Percentiles rank a stretch among this genome's conserved stretches.
phyloP scores from a whole-genome alignment of 2,888 invertebrate species.

The Neuroscelio doddi region DNA sequence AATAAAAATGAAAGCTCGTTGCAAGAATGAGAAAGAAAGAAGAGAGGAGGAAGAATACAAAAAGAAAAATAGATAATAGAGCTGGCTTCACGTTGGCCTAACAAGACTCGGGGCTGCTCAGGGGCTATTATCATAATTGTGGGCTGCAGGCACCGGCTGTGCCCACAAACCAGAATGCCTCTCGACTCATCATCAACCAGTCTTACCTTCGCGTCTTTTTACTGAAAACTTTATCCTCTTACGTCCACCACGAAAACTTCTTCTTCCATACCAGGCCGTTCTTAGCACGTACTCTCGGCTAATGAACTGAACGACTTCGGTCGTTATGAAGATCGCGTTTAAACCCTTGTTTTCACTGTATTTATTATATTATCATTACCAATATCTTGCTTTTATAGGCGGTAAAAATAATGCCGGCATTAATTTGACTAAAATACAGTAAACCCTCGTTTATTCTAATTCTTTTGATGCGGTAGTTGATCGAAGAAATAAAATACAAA shows the following conservation, averaged over 20 bases:
- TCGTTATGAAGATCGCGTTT: constrained; percentile 15
- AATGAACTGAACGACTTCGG: constrained; percentile 48
- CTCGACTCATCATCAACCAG: constrained; percentile 67
- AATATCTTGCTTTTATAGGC: too few relatives aligned
- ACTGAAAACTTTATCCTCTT: constrained; percentile 55
- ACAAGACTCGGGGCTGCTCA: constrained; percentile 68
- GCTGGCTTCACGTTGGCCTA: constrained; percentile 67
- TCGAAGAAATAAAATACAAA: too few relatives aligned
- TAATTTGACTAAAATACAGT: too few relatives aligned
- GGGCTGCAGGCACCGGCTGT: constrained; percentile 70
- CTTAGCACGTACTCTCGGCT: constrained; percentile 51
- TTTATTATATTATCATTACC: constrained; percentile 31
- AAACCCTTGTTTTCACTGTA: constrained; percentile 28
- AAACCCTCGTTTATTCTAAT: too few relatives aligned
- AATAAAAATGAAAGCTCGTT: constrained; percentile 5
- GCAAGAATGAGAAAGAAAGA: constrained; percentile 21
- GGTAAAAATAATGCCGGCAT: too few relatives aligned
- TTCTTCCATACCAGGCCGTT: constrained; percentile 44
- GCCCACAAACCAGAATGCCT: constrained; percentile 71
- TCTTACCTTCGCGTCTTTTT: constrained; percentile 53
- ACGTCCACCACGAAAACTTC: constrained; percentile 52
- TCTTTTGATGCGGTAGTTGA: too few relatives aligned
- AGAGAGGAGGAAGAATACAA: constrained; percentile 29
- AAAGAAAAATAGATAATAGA: constrained; percentile 63
- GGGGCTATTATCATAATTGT: constrained; percentile 72